Percentiles rank a stretch among this genome's conserved stretches.
Conservation (phyloP, 2,797 vertebrate species). For the Bradypus variegatus region DNA sequence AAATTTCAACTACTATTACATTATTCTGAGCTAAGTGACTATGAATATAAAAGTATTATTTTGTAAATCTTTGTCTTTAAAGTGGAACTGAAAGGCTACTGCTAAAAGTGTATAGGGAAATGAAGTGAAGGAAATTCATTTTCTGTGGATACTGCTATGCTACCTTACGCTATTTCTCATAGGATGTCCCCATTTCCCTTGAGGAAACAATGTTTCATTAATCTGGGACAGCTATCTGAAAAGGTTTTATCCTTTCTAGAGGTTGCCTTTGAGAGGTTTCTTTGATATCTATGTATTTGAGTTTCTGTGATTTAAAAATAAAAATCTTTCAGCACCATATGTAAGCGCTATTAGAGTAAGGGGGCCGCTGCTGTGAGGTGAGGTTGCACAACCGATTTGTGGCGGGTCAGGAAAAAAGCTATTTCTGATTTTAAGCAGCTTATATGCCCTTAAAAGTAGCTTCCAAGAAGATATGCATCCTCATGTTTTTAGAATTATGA, state of each 20-base stretch:
- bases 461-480: neutral
- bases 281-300: conserved; percentile 29
- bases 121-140: neutral
- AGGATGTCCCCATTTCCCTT: neutral
- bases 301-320: conserved; percentile 45
- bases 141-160: neutral
- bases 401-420: neutral
- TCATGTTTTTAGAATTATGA: neutral
- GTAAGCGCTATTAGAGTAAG: neutral
- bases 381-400: neutral
- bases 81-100: neutral
- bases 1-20: neutral
- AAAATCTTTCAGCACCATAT: neutral
- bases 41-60: neutral
- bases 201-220: neutral
- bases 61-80: neutral
- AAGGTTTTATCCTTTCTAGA: conserved; percentile 19
- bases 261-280: conserved; percentile 34
- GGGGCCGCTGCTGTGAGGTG: neutral
- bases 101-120: neutral
- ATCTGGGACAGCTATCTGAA: conserved; percentile 3
- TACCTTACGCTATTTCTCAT: neutral
- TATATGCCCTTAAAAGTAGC: neutral
- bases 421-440: neutral
- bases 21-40: neutral